These are phyloP conservation scores for Pyrrhia umbra DNA, from an alignment of 2,888 invertebrate species.

Conservation along the genomic window DNA sequence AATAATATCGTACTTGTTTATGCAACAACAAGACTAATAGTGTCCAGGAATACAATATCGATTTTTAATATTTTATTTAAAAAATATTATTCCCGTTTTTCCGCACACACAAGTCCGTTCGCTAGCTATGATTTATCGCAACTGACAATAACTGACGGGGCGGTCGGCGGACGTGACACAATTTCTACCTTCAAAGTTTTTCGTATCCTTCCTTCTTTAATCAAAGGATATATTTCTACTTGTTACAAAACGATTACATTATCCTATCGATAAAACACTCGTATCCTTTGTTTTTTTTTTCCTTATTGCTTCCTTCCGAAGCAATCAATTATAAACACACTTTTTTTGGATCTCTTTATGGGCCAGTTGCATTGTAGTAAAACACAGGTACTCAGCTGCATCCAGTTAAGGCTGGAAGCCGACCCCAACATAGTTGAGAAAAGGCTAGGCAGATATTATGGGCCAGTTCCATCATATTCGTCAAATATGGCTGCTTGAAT, in stretches of 20 bases:
- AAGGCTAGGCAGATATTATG: too few relatives aligned
- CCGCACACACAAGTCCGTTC: conserved; percentile 40
- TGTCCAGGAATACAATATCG: conserved; percentile 38
- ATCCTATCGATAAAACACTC: conserved; percentile 36
- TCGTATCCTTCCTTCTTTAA: conserved; percentile 54
- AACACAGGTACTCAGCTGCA: too few relatives aligned
- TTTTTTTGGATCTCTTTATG: background rate
- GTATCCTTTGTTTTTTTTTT: conserved; percentile 40
- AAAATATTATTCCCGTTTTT: conserved; percentile 48
- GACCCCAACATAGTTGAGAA: too few relatives aligned
- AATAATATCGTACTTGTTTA: conserved; percentile 20
- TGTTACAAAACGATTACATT: conserved; percentile 46
- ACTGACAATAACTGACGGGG: conserved; percentile 45
- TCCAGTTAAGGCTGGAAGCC: too few relatives aligned
- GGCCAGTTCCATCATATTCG: too few relatives aligned
- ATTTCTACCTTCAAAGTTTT: conserved; percentile 38
- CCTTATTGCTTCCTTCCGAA: conserved; percentile 24
- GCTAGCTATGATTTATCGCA: conserved; percentile 26
- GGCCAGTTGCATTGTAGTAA: background rate
- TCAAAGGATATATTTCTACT: conserved; percentile 38
- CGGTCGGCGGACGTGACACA: conserved; percentile 38
- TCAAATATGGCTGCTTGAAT: too few relatives aligned
- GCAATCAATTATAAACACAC: background rate
- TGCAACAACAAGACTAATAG: conserved; percentile 20
- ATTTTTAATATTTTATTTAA: conserved; percentile 46